phyloP scores from a whole-genome alignment of 2,888 invertebrate genomes.

The Lamellibrachia satsuma region DNA sequence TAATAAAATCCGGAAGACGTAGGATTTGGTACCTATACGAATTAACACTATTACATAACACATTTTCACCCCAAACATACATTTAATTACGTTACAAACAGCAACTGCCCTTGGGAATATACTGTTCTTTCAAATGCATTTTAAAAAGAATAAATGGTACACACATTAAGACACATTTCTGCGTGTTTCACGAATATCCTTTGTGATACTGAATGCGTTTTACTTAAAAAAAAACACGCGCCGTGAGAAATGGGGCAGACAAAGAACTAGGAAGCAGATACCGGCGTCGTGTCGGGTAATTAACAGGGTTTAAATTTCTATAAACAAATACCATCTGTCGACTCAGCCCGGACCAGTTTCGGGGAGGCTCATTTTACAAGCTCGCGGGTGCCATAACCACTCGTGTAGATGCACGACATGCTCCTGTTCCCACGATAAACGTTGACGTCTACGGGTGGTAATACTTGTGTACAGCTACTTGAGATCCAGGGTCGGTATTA shows the following conservation, averaged over 20 bases:
- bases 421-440: background rate
- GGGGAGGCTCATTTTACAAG: background rate
- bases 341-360: background rate
- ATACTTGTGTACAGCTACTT: background rate
- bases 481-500: background rate
- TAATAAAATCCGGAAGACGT: too few relatives aligned
- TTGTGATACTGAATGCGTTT: background rate
- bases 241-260: background rate
- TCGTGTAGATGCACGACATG: background rate
- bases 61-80: background rate
- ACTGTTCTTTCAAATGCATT: background rate
- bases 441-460: background rate
- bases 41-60: background rate
- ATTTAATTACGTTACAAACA: background rate
- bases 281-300: background rate
- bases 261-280: background rate
- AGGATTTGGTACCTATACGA: too few relatives aligned
- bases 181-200: background rate
- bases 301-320: background rate
- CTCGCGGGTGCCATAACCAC: slow-evolving; percentile 6
- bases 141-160: background rate
- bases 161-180: background rate
- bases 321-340: background rate
- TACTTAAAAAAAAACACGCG: background rate
- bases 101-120: background rate